These are phyloP conservation scores for Dolichoris vasculosae DNA, from an alignment of 1,140 invertebrate species.

Conservation along the genomic window DNA sequence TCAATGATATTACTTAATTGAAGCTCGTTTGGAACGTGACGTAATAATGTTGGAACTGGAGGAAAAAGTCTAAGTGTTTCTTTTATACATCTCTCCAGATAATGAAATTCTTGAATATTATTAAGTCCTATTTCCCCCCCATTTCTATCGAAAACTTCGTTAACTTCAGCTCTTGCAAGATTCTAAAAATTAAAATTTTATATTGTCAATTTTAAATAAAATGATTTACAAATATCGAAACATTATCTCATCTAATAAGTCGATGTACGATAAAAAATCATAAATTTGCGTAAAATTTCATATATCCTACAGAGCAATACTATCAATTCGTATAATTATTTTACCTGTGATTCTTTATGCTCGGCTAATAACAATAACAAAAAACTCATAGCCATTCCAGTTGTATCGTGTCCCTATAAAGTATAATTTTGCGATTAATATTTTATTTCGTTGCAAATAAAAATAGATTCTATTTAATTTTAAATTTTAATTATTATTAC, in stretches of 20 bases:
- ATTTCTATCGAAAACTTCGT: slow-evolving; percentile 36
- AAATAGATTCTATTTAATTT: not conserved
- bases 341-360: slow-evolving; percentile 56
- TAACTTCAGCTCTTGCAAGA: slow-evolving; percentile 54
- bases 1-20: slow-evolving; percentile 51
- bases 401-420: slow-evolving; percentile 57
- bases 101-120: slow-evolving; percentile 59
- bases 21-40: slow-evolving; percentile 72
- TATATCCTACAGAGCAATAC: no score
- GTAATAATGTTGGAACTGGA: slow-evolving; percentile 75
- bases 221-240: no score
- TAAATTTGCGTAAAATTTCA: no score
- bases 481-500: no score
- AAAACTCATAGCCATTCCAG: slow-evolving; percentile 55
- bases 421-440: not conserved
- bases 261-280: no score
- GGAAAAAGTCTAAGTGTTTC: slow-evolving; percentile 78
- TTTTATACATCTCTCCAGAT: slow-evolving; percentile 79
- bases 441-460: not conserved
- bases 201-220: no score
- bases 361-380: slow-evolving; percentile 53
- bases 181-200: slow-evolving; percentile 23
- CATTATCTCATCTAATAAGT: no score
- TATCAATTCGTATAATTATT: not conserved
- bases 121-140: slow-evolving; percentile 46